Base-by-base conservation (phyloP, 2,113 vertebrate species). In the Sander vitreus region DNA sequence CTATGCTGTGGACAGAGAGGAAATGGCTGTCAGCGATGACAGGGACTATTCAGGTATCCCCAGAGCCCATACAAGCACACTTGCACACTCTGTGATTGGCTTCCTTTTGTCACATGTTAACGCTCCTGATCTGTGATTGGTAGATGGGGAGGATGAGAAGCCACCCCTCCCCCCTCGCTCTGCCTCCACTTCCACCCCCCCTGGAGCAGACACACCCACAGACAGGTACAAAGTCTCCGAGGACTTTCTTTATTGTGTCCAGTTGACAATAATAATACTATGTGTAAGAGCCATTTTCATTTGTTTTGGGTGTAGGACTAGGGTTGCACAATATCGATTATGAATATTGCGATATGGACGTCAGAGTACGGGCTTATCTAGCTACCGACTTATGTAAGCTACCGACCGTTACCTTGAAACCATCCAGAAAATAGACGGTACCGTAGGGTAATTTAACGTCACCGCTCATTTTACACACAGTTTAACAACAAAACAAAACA, bases 91-190 rank as follows among this genome's bases (percentile, higher is more conserved):
- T 50, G 39, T 27, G 18, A 27, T 12, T 33, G 4, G 18, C 10
- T 1, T 21, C 25, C 13, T 18, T 16, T 45, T 59, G n/a, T 73
- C 36, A 21, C 15, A 16, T 74, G 48, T 36, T 79, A 50, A 82
- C 54, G n/a, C 19, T 85, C 2, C 2, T 54, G 51, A 66, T 70
- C 63, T 85, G 19, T 88, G 43, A 30, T 0, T 89, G 90, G 70
- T 86, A 98, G 98, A 99, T 94, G 97, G 97, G 30, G 98, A 98
- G 85, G 97, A 99, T 39, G 98, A 99, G 84, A 99, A 98, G 83
- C 98, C 98, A 0, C 97, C 97, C 0, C 83, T 99, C 18, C 98
- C 98, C 0, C 97, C 98, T 0, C 97, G 97, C 13, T 97, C 96
- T 0, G 96, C 96, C 59, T 98, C 97, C 53, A 96, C 96, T 91